Evolutionary conservation across 1,140 invertebrate species (phyloP), one percentile per base, ranked within the genome.

Genomic region (Agraylea sexmaculata): DNA sequence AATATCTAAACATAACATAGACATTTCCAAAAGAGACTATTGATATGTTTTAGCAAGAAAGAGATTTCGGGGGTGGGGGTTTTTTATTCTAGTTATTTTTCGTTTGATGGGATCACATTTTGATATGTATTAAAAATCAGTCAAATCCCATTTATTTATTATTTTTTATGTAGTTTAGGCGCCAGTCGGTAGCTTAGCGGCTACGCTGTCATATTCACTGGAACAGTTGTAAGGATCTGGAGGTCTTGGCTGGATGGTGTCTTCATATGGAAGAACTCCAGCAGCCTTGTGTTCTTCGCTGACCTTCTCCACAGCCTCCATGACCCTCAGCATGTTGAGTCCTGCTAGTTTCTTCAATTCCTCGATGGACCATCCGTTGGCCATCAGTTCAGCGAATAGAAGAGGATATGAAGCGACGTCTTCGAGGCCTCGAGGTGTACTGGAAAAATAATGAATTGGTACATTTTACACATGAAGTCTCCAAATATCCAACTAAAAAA

Each of bases 341-440:
- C 87, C 88, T 5, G 87, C 87, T 43, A 94, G 64, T 65, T 92
- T 92, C 45, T 85, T 83, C 22, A 94, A 64, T 56, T 92, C 86
- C 15, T 78, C 75, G 37, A 80, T 74, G 33, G 73, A 76, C 85
- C 87, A 91, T 18, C 79, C 77, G n/a, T 80, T 77, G 30, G 80
- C 78, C 49, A 88, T 73, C 23, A 87, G 62, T 60, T 85, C 83
- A 17, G 82, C 82, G 58, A 83, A 92, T 30, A 94, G 64, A 41
- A 80, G 73, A 1, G 90, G 89, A 66, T 92, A 94, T 45, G 77
- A 85, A 1, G 87, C 88, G 5, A 90, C 87, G 58, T 94, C 88
- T 64, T 93, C 87, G 28, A 94, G 68, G 11, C 87, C 88, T 57
- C 78, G 75, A 17, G 83, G 78, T 33, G 83, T 86, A 57, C 84